phyloP scores from a whole-genome alignment of 2,888 invertebrate species.

The Dichetophora obliterata region DNA sequence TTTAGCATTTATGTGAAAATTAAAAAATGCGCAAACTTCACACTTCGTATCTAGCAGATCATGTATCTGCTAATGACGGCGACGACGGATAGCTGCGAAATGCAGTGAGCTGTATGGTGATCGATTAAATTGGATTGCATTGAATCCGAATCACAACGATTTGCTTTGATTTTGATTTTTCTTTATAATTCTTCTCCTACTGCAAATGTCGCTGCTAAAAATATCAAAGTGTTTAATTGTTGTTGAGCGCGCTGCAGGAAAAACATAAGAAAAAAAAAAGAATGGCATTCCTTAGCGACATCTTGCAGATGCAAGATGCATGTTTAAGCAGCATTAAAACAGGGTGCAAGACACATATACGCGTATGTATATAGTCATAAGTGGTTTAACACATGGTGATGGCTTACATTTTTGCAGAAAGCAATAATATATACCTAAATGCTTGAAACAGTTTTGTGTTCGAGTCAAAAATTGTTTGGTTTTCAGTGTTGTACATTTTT shows the following conservation, averaged over 20 bases:
- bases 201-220: constrained; percentile 25
- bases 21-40: constrained; percentile 15
- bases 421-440: too few relatives aligned
- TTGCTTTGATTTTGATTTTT: not conserved
- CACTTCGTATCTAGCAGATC: constrained; percentile 29
- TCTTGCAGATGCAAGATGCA: constrained; percentile 19
- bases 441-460: too few relatives aligned
- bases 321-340: constrained; percentile 9
- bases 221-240: constrained; percentile 32
- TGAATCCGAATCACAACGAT: not conserved
- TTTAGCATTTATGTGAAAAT: constrained; percentile 32
- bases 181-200: not conserved
- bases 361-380: too few relatives aligned
- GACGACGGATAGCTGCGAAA: not conserved
- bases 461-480: too few relatives aligned
- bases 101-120: not conserved
- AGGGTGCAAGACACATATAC: constrained; percentile 5
- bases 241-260: constrained; percentile 2
- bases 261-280: not conserved
- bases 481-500: too few relatives aligned
- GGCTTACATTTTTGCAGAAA: too few relatives aligned
- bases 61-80: constrained; percentile 31
- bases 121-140: constrained; percentile 8
- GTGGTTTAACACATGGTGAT: too few relatives aligned
- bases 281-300: constrained; percentile 24